Evolutionary conservation across 2,113 vertebrate species (phyloP).

Genomic region (Miniopterus natalensis): DNA sequence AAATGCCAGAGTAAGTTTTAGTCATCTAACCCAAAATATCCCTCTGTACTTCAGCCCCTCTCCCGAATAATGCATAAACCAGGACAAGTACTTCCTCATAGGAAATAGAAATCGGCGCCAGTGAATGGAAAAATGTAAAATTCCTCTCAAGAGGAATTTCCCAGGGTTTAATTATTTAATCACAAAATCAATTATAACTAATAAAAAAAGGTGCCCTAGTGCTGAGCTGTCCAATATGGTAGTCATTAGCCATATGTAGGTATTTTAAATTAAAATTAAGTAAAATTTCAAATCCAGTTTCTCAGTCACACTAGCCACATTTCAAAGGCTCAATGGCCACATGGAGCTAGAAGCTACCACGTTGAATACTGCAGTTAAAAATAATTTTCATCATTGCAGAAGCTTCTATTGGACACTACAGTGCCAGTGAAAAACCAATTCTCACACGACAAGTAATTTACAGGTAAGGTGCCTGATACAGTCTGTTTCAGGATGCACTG

Average conservation of each 20-base stretch:
- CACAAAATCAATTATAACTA: conserved; percentile 30
- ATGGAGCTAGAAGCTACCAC: not conserved
- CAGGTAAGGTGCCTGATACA: not conserved
- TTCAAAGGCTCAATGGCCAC: not conserved
- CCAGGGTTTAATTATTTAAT: conserved; percentile 6
- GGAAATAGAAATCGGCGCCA: not conserved
- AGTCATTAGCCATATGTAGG: not conserved
- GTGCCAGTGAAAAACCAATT: not conserved
- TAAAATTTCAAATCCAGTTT: conserved; percentile 5
- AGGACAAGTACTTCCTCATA: not conserved
- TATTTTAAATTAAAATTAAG: conserved; percentile 34
- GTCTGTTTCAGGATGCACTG: not conserved
- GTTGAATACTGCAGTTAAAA: not conserved
- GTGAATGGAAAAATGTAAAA: not conserved
- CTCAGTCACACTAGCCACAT: not conserved
- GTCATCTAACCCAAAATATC: not conserved
- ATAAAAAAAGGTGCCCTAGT: not conserved
- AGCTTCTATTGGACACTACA: not conserved
- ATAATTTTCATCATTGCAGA: not conserved
- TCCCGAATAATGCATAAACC: not conserved
- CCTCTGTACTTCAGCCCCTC: not conserved
- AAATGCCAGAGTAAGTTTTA: not conserved
- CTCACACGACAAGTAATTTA: not conserved
- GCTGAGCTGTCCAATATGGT: not conserved
- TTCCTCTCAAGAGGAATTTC: not conserved